These are phyloP conservation scores for Conomelus anceps DNA, from an alignment of 2,888 invertebrate species.

Conservation along the genomic window DNA sequence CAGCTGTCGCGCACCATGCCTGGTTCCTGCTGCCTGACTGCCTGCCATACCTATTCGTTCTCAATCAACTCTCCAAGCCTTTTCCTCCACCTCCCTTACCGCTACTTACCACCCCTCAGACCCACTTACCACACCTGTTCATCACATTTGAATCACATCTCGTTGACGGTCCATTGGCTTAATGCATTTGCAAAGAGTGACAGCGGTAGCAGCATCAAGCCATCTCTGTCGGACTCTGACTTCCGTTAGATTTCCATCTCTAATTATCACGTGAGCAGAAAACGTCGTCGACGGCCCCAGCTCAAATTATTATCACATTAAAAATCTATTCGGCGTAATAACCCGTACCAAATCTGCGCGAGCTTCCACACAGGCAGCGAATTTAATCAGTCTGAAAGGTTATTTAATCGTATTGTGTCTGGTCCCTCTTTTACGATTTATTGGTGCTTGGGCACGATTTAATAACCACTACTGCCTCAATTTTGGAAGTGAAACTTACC, in stretches of 20 bases:
- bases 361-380: not conserved
- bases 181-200: not conserved
- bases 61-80: not conserved
- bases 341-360: not conserved
- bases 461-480: not conserved
- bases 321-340: not conserved
- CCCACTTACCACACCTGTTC: not conserved
- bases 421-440: not conserved
- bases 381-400: not conserved
- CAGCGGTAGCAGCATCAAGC: not conserved
- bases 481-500: not conserved
- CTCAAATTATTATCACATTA: not conserved
- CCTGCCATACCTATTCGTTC: not conserved
- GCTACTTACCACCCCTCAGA: not conserved
- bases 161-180: not conserved
- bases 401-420: not conserved
- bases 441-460: not conserved
- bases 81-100: not conserved
- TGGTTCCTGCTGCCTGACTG: not conserved
- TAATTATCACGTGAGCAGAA: not conserved
- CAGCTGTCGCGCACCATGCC: not conserved
- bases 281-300: not conserved
- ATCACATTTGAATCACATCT: not conserved
- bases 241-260: not conserved
- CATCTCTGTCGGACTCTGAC: not conserved